phyloP scores from a whole-genome alignment of 92 coral and sea anemone genomes.

The Blastomussa wellsi region DNA sequence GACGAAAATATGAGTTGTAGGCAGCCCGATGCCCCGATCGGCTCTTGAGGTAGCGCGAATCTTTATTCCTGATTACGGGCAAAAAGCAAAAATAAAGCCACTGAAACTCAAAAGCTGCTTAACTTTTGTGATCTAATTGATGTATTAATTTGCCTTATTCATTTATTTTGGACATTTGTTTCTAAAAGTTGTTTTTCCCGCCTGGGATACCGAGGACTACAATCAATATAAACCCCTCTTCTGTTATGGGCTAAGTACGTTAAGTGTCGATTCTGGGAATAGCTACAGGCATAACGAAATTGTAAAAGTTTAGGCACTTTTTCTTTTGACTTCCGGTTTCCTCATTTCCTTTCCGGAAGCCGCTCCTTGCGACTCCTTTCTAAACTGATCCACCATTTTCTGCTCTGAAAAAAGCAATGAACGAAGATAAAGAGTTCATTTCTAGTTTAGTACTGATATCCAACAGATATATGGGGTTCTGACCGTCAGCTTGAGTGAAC shows the following conservation, averaged over 20 bases:
- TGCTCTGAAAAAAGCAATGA: background rate
- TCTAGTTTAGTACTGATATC: too few relatives aligned
- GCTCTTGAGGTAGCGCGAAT: background rate
- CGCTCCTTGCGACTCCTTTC: background rate
- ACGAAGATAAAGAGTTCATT: background rate
- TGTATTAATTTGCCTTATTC: background rate
- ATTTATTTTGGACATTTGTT: background rate
- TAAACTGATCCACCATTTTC: background rate
- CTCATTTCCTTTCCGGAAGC: conserved; percentile 1
- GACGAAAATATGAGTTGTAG: too few relatives aligned
- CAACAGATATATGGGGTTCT: too few relatives aligned
- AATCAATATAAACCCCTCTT: background rate
- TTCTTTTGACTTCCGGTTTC: background rate
- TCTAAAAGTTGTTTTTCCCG: background rate
- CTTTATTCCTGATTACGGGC: background rate
- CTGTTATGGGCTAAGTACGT: background rate
- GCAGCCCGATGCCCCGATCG: too few relatives aligned
- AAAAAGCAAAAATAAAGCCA: background rate
- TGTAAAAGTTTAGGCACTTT: background rate
- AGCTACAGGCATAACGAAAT: background rate
- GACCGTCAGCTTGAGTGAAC: too few relatives aligned
- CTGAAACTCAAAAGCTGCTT: background rate
- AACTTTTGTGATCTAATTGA: background rate
- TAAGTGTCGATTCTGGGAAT: background rate
- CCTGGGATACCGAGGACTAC: background rate